These are phyloP conservation scores for Procambarus clarkii DNA, from an alignment of 1,140 invertebrate species.

Conservation along the genomic window DNA sequence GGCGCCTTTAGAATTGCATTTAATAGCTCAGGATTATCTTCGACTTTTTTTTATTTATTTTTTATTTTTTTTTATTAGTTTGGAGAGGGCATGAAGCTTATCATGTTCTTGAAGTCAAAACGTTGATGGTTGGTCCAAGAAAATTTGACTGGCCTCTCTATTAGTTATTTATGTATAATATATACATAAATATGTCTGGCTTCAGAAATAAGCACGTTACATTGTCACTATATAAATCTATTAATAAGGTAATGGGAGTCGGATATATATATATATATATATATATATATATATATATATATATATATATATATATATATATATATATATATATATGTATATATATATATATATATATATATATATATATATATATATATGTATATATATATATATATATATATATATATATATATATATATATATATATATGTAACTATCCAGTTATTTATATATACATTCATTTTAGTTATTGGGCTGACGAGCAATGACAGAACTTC, in stretches of 20 bases:
- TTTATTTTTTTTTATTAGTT: too few species aligned
- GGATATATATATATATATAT: background rate
- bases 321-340: slow-evolving; percentile 41
- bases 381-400: slow-evolving; percentile 38
- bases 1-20: too few species aligned
- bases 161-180: too few species aligned
- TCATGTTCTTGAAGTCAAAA: too few species aligned
- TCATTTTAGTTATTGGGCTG: background rate
- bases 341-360: slow-evolving; percentile 23
- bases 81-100: too few species aligned
- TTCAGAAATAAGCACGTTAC: background rate
- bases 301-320: slow-evolving; percentile 12
- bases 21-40: too few species aligned
- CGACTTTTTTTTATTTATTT: too few species aligned
- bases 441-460: background rate
- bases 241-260: background rate
- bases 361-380: background rate
- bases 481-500: background rate
- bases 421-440: background rate
- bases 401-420: slow-evolving; percentile 45
- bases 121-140: too few species aligned
- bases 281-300: background rate
- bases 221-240: background rate
- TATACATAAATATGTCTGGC: background rate
- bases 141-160: too few species aligned